Base-by-base conservation (phyloP, 30 jellyfish, hydroid and myxozoan genomes). In the Catostylus mosaicus region DNA sequence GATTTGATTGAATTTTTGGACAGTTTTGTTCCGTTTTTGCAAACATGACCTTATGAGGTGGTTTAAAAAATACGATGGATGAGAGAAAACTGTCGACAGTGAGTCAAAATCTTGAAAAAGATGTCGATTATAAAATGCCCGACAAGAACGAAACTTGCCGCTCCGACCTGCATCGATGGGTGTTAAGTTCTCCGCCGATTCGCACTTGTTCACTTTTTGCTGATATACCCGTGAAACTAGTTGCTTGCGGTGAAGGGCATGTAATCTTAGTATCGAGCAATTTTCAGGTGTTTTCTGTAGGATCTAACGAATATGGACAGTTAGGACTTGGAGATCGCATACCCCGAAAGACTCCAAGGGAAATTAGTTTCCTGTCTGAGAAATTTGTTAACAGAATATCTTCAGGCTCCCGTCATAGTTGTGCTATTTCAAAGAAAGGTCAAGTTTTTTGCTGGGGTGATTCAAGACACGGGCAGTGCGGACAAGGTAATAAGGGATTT, bases 391-490 rank as follows among this genome's bases (percentile, higher is more conserved):
- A 69, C 30, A 60, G 77, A 26, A 74, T 95, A 56, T 81, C 89
- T 48, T 84, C 97, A 63, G 99, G 99, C 30, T 50, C 96, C 4
- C 63, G 97, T 23, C 99, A 95, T 37, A 89, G 93, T 61, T 84
- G 89, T 69, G 96, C 94, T 0, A 64, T 89, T 33, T 78, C 96
- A 18, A 75, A 83, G 18, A 81, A 45, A 38, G 99, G 99, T 33
- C 78, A 85, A 40, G 86, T 95, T 7, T 89, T 52, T 67, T 74
- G 93, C 52, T 95, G 99, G 99, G 99, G 99, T 3, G 99, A 95
- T 64, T 95, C 99, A 12, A 85, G 97, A 35, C 90, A 72, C 27
- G 99, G 97, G 29, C 99, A 95, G 59, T 95, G 99, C 73, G 99
- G 99, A 34, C 84, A 45, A 23, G 97, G 97, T 9, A 89, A 64